A percentile compares a stretch with the other conserved stretches of the same genome.
Evolutionary conservation across 2,797 vertebrate species (phyloP).

Genomic region (Craterocephalus amniculus): DNA sequence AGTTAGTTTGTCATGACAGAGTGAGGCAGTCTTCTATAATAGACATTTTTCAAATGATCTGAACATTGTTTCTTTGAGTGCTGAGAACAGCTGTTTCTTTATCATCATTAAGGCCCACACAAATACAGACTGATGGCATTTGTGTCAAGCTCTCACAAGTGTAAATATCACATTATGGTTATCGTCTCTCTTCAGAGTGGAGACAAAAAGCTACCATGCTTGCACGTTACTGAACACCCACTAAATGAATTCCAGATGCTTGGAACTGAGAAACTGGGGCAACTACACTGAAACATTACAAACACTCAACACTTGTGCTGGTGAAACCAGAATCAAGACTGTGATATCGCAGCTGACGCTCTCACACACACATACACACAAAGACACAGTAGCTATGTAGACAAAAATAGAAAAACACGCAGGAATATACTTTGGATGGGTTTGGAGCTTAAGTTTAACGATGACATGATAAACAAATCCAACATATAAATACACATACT

Average conservation of each 20-base stretch:
- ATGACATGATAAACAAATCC: background rate
- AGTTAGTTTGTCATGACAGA: background rate
- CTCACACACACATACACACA: conserved; percentile 9
- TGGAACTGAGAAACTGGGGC: conserved; percentile 57
- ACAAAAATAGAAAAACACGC: conserved; percentile 13
- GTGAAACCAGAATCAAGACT: conserved; percentile 32
- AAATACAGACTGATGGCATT: conserved; percentile 45
- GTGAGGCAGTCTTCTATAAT: background rate
- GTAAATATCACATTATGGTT: conserved; percentile 33
- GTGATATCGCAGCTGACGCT: conserved; percentile 25
- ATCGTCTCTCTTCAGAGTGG: conserved; percentile 11
- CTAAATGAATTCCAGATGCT: conserved; percentile 79
- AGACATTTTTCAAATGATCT: background rate
- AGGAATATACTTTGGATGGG: background rate
- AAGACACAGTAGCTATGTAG: background rate
- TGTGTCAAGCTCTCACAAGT: conserved; percentile 53
- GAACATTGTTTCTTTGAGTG: background rate
- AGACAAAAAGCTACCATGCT: conserved; percentile 57
- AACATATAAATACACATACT: too few relatives aligned
- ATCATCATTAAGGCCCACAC: conserved; percentile 2
- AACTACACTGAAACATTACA: conserved; percentile 53
- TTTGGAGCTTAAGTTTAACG: background rate
- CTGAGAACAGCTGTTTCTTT: background rate
- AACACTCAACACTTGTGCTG: conserved; percentile 43
- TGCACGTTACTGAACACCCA: conserved; percentile 59